Evolutionary conservation across 2,113 vertebrate species (phyloP), one percentile per base, ranked within the genome.

Genomic region (Orcinus orca): DNA sequence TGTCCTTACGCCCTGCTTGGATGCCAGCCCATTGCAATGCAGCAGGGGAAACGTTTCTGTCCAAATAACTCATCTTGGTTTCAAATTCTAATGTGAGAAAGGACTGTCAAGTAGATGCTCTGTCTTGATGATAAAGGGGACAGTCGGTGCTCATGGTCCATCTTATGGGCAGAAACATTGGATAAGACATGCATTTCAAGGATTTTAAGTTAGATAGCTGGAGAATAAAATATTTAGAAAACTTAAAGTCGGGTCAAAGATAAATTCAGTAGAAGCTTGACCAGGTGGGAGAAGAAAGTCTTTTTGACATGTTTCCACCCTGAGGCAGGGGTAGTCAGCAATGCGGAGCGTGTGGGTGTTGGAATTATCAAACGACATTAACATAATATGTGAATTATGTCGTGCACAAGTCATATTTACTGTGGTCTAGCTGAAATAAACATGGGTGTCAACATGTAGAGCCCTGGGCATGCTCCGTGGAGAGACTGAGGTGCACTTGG

Each of bases 51-150:
- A 62, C 7, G 36, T 90, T 93, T 97, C 92, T 88, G 62, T 95
- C 93, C 87, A 96, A 96, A 93, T 93, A 88, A 92, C 89, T 96
- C 93, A 88, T 88, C 87, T 95, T 15, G 29, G 84, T 95, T 93
- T 97, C 62, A 58, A 93, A 92, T 97, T 98, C 90, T 96, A 82
- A 80, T 47, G 47, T 84, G 87, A 96, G 74, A 84, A 88, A 87
- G 47, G 47, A 91, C 53, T 91, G 85, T 63, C n/a, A 26, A 65
- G 83, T 95, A 76, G 80, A 77, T 77, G 36, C 53, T 92, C 89
- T 95, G 41, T 94, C 68, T 84, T 96, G 76, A 88, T 44, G 79
- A 95, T 81, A 87, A 87, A 87, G 63, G 47, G 36, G 36, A 96
- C 74, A 77, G 23, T 63, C 65, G 62, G 38, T 38, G 87, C 44